phyloP scores from a whole-genome alignment of 2,113 vertebrate genomes.

The Eudyptes chrysolophus region DNA sequence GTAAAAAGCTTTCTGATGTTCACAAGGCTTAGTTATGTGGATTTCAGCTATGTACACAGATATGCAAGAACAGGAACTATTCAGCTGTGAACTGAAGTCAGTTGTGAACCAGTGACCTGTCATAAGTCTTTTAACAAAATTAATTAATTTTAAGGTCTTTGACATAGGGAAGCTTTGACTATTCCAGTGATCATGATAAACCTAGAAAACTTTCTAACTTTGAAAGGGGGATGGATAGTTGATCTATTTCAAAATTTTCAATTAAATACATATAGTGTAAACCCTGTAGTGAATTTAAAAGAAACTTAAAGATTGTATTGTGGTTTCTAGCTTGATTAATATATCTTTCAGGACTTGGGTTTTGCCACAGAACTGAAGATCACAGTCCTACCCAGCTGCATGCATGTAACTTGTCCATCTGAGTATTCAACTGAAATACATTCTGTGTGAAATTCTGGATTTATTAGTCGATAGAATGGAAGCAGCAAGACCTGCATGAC shows the following conservation, averaged over 20 bases:
- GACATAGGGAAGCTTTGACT: not conserved
- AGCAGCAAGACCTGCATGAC: not conserved
- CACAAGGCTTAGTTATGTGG: not conserved
- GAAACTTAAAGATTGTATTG: not conserved
- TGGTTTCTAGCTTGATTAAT: not conserved
- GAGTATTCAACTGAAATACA: not conserved
- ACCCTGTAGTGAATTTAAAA: not conserved
- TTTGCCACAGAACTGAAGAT: not conserved
- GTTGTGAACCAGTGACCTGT: not conserved
- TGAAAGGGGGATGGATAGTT: not conserved
- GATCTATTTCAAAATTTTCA: not conserved
- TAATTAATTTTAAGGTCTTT: not conserved
- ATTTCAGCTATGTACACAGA: slow-evolving; percentile 2
- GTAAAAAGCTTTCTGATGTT: not conserved
- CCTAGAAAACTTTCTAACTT: not conserved
- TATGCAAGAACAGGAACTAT: not conserved
- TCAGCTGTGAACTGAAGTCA: slow-evolving; percentile 15
- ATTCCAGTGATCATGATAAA: not conserved
- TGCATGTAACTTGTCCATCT: not conserved
- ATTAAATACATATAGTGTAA: not conserved
- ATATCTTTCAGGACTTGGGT: not conserved
- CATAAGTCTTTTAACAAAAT: not conserved
- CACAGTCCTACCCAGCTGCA: not conserved
- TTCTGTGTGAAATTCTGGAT: not conserved
- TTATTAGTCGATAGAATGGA: not conserved